Evolutionary conservation across 2,888 invertebrate genomes (phyloP).

Genomic region (Emesis furor): DNA sequence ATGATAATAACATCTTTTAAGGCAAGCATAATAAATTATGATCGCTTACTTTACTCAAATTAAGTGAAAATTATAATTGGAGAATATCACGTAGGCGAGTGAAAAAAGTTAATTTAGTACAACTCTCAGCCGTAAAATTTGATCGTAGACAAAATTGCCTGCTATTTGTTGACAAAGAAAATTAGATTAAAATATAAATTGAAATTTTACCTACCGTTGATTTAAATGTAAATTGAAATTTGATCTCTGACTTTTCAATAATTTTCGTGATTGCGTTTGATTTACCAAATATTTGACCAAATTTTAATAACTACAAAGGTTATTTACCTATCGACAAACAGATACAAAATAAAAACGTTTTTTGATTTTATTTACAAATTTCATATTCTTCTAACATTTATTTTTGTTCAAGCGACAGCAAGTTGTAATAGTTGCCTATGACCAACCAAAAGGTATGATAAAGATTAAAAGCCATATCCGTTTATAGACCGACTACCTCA

Average conservation of each 20-base stretch:
- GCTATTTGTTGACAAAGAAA: constrained; percentile 58
- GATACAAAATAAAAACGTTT: no score
- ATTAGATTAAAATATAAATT: constrained; percentile 52
- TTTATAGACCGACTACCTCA: no score
- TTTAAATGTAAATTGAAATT: constrained; percentile 26
- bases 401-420: no score
- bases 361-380: no score
- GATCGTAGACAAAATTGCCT: constrained; percentile 59
- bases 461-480: no score
- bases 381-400: no score
- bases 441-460: no score
- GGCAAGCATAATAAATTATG: background rate
- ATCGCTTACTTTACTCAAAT: constrained; percentile 16
- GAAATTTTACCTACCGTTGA: constrained; percentile 28
- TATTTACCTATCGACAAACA: background rate
- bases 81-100: constrained; percentile 19
- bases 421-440: no score
- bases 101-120: constrained; percentile 57
- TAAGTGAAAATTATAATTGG: constrained; percentile 25
- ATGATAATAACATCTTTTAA: no score
- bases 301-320: background rate
- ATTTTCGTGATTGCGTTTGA: constrained; percentile 15
- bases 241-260: constrained; percentile 22
- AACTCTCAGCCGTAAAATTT: constrained; percentile 63
- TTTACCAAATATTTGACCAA: background rate